Evolutionary conservation across 2,113 vertebrate species (phyloP), one percentile per base, ranked within the genome.

Genomic region (Cairina moschata): DNA sequence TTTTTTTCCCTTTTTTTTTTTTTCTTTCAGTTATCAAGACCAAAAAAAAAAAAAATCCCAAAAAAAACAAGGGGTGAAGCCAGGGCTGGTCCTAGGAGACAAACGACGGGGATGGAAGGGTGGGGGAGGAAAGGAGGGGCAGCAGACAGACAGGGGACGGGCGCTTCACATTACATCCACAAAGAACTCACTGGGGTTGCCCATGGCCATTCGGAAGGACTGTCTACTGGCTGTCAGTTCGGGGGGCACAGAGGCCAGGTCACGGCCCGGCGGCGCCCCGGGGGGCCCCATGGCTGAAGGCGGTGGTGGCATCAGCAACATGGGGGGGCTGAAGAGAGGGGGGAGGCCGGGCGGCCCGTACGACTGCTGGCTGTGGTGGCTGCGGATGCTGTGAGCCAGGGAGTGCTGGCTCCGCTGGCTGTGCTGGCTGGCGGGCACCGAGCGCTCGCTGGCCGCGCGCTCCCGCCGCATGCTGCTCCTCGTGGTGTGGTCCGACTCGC

Each of bases 121-220:
- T 8, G 46, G 46, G 20, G 66, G 9, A 34, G 54, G 93, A 42
- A 80, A 82, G 82, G 91, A 73, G 59, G 88, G 73, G 55, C 87
- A 94, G 86, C 87, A 95, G 93, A 95, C 94, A 94, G 88, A 96
- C 96, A 96, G 68, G 77, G 93, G 90, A 88, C 0, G 69, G 88
- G 96, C 74, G 90, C 96, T 97, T 99, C 99, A 99, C 99, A 99
- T 99, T 97, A 99, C 99, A 97, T 99, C 99, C 96, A 99, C 99
- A 97, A 99, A 99, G 97, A 99, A 99, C 98, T 99, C 99, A 94
- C 99, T 98, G 97, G 99, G 99, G 98, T 99, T 99, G 94, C 99
- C 99, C 98, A 99, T 98, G 97, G 99, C 99, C 98, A 99, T 98
- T 97, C 98, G 98, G 98, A 99, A 99, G 92, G 99, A 99, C 98